Conservation (phyloP, 2,888 invertebrate genomes). For the Protophormia terraenovae region DNA sequence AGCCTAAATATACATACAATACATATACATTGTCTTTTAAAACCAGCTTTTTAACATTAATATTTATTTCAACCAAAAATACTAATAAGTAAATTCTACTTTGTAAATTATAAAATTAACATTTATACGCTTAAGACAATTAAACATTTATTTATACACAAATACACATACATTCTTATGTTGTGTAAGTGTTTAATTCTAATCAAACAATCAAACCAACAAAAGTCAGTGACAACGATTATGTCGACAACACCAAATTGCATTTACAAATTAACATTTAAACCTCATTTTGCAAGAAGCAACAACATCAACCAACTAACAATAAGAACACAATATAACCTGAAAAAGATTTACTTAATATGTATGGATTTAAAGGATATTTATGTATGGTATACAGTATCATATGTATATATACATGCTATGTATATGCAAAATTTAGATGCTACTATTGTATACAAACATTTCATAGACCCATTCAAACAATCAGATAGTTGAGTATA, state of each 20-base stretch:
- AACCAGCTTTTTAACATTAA: too few species aligned
- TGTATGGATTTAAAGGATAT: not conserved
- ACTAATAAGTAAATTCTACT: too few species aligned
- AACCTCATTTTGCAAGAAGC: constrained; percentile 23
- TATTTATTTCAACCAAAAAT: too few species aligned
- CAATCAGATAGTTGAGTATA: not conserved
- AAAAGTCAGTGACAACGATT: constrained; percentile 47
- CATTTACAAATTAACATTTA: constrained; percentile 54
- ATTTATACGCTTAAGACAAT: not conserved
- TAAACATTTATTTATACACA: not conserved
- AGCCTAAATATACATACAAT: too few species aligned
- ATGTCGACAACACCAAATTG: constrained; percentile 41
- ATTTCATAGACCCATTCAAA: not conserved
- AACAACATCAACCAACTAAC: not conserved
- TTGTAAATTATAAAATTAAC: not conserved
- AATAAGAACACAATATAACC: not conserved
- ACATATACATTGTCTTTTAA: too few species aligned
- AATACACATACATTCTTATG: not conserved
- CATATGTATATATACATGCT: too few species aligned
- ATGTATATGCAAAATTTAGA: too few species aligned
- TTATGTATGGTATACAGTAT: too few species aligned
- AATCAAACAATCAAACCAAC: constrained; percentile 12
- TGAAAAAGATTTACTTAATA: not conserved
- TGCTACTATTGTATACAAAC: too few species aligned
- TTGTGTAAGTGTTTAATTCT: not conserved